Evolutionary conservation across 2,888 invertebrate genomes (phyloP).

Genomic region (Volucella zonaria): DNA sequence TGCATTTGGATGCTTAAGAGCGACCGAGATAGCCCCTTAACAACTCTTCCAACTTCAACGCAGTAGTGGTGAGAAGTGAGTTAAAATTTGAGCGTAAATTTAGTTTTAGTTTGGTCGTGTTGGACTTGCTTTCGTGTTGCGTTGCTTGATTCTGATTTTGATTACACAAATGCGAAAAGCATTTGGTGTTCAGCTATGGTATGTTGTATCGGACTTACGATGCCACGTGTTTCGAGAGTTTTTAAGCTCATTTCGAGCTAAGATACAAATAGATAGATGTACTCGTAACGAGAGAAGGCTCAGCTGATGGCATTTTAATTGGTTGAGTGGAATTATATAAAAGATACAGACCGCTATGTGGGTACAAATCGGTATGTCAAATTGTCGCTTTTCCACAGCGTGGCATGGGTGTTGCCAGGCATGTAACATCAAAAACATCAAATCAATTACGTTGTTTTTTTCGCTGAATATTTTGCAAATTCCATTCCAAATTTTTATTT

Average conservation of each 20-base stretch:
- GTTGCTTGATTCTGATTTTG: neutral
- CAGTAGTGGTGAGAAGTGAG: neutral
- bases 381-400: conserved; percentile 19
- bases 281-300: neutral
- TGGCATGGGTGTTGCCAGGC: conserved; percentile 29
- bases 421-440: no score
- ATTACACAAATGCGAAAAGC: conserved; percentile 26
- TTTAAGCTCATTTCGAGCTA: conserved; percentile 2
- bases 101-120: conserved; percentile 18
- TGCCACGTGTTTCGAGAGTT: neutral
- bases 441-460: neutral
- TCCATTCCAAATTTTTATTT: neutral
- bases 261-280: conserved; percentile 4
- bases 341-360: neutral
- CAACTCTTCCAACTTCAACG: conserved; percentile 41
- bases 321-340: conserved; percentile 20
- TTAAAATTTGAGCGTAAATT: conserved; percentile 13
- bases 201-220: conserved; percentile 25
- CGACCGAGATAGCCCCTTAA: conserved; percentile 15
- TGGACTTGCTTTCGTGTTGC: conserved; percentile 14
- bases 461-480: neutral
- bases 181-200: conserved; percentile 7
- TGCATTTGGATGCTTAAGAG: conserved; percentile 8
- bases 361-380: neutral
- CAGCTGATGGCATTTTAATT: conserved; percentile 35